A percentile compares a stretch with the other conserved stretches of the same genome.
Conservation (phyloP, 1,140 invertebrate species). For the Leptoteleia sp. region DNA sequence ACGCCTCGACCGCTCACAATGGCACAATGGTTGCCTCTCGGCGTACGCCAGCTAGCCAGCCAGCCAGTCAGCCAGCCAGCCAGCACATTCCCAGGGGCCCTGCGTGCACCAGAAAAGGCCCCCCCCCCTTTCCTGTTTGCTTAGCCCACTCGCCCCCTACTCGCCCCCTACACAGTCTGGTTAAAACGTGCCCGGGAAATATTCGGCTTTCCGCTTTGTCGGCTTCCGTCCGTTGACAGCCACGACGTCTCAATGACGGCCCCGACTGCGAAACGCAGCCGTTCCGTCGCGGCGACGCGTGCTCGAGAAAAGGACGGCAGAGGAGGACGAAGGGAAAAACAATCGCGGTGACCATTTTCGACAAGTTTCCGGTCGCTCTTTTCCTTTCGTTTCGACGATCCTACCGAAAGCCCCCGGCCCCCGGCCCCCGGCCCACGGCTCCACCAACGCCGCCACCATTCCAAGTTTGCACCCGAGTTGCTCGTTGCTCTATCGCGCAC, state of each 20-base stretch:
- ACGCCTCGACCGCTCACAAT: too few relatives aligned
- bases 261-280: neutral
- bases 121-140: too few relatives aligned
- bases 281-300: neutral
- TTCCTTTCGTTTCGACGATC: constrained; percentile 11
- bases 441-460: too few relatives aligned
- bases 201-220: constrained; percentile 40
- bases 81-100: too few relatives aligned
- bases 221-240: constrained; percentile 31
- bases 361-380: constrained; percentile 29
- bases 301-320: neutral
- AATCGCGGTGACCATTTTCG: constrained; percentile 22
- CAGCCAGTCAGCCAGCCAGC: too few relatives aligned
- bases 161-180: too few relatives aligned
- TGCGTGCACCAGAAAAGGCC: too few relatives aligned
- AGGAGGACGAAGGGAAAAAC: constrained; percentile 1
- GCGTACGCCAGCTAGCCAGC: too few relatives aligned
- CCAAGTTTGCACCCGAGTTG: constrained; percentile 41
- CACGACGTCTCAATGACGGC: constrained; percentile 36
- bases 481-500: constrained; percentile 50
- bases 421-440: constrained; percentile 5
- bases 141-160: too few relatives aligned
- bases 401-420: neutral
- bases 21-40: too few relatives aligned
- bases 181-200: too few relatives aligned